A percentile compares a stretch with the other conserved stretches of the same genome.
Conservation (phyloP, 2,888 invertebrate species). For the Tortrix viridana region DNA sequence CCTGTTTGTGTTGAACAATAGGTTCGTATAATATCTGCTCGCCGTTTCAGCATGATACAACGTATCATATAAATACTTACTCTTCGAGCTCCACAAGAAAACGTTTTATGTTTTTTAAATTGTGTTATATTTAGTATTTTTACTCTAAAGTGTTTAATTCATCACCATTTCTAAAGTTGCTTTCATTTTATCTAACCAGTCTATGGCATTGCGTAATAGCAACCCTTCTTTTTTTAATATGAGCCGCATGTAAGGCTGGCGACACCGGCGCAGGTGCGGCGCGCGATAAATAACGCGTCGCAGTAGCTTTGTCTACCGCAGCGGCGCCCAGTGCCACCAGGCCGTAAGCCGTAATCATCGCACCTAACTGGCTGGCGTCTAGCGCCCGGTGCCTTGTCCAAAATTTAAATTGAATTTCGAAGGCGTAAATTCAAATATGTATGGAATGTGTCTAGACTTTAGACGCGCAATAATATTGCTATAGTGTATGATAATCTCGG, state of each 20-base stretch:
- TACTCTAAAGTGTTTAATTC: no score
- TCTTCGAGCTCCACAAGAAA: no score
- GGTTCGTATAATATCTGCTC: background rate
- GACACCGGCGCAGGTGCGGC: constrained; percentile 13
- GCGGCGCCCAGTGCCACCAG: background rate
- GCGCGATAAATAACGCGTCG: constrained; percentile 14
- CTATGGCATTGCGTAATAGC: no score
- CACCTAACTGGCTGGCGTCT: constrained; percentile 8
- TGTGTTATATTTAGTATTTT: no score
- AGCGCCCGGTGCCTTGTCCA: background rate
- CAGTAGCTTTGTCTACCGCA: constrained; percentile 13
- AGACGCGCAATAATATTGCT: background rate
- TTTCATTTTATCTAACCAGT: no score
- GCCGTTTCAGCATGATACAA: no score
- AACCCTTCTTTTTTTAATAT: background rate
- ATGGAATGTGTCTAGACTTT: constrained; percentile 3
- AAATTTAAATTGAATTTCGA: background rate
- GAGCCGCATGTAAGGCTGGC: background rate
- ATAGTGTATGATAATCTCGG: background rate
- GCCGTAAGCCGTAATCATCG: constrained; percentile 8
- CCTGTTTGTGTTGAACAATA: background rate
- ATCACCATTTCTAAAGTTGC: no score
- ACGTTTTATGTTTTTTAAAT: no score
- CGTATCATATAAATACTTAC: no score
- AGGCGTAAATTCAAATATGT: background rate